These are phyloP conservation scores for Montipora efflorescens DNA, from an alignment of 64 coral and sea anemone species.

Conservation along the genomic window DNA sequence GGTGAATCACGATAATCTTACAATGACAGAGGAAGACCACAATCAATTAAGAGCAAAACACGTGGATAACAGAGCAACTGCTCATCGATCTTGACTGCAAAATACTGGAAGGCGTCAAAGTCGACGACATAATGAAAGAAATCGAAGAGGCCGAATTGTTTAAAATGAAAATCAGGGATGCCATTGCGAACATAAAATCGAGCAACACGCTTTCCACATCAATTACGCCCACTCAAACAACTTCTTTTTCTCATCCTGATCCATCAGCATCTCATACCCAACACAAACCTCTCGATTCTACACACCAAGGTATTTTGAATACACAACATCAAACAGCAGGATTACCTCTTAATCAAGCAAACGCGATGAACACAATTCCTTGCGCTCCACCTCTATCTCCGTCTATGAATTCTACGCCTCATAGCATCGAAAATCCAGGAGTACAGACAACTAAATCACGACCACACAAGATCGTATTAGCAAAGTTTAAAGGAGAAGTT, in stretches of 20 bases:
- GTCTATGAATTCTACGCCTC: not conserved
- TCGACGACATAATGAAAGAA: conserved; percentile 9
- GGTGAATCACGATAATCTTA: not conserved
- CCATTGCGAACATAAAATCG: not conserved
- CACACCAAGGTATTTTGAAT: not conserved
- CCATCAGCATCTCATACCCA: not conserved
- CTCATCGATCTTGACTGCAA: not conserved
- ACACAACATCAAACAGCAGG: not conserved
- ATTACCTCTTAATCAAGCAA: not conserved
- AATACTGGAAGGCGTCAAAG: not conserved
- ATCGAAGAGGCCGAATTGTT: not conserved
- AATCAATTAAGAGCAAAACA: conserved; percentile 28
- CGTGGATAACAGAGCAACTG: conserved; percentile 16
- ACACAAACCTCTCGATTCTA: not conserved
- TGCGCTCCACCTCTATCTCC: not conserved
- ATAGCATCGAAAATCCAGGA: not conserved
- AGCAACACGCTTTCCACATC: not conserved
- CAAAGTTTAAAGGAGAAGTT: conserved; percentile 63
- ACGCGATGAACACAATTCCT: not conserved
- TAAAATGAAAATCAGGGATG: conserved; percentile 22
- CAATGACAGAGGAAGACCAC: conserved; percentile 12
- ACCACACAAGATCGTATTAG: conserved; percentile 44
- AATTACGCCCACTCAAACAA: not conserved
- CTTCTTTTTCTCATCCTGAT: not conserved
- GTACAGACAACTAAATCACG: conserved; percentile 15